Percentiles rank a stretch among this genome's conserved stretches.
phyloP scores from a whole-genome alignment of 2,113 vertebrate genomes.

The Pelecanus crispus region DNA sequence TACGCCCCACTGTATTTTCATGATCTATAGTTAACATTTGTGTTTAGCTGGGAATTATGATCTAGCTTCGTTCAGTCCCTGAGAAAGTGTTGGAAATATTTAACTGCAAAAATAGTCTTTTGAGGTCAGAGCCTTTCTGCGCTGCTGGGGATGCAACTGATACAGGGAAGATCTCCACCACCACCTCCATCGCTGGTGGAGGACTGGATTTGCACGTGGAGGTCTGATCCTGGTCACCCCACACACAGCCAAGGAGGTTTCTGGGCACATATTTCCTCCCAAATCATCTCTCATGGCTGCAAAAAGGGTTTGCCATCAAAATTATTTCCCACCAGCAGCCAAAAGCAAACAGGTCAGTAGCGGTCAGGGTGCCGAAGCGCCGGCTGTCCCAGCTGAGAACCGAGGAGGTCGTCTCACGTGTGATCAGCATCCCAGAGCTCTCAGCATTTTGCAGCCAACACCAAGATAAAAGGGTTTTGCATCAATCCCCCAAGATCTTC shows the following conservation, averaged over 20 bases:
- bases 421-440: not conserved
- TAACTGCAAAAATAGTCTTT: not conserved
- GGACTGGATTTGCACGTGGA: not conserved
- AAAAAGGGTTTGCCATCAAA: not conserved
- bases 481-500: not conserved
- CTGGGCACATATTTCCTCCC: not conserved
- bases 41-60: not conserved
- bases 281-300: not conserved
- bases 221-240: not conserved
- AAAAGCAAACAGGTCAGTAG: not conserved
- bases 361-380: rapidly evolving
- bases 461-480: not conserved
- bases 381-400: not conserved
- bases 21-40: constrained; percentile 30
- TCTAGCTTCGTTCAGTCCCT: rapidly evolving
- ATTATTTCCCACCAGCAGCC: not conserved
- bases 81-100: not conserved
- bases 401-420: rapidly evolving
- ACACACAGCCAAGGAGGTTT: not conserved
- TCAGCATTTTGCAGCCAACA: not conserved
- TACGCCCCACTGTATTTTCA: not conserved
- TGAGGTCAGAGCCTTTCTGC: not conserved
- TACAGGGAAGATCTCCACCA: not conserved
- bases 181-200: not conserved
- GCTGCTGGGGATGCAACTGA: not conserved